Conservation (phyloP, 2,888 invertebrate genomes). For the Enchytraeus crypticus region DNA sequence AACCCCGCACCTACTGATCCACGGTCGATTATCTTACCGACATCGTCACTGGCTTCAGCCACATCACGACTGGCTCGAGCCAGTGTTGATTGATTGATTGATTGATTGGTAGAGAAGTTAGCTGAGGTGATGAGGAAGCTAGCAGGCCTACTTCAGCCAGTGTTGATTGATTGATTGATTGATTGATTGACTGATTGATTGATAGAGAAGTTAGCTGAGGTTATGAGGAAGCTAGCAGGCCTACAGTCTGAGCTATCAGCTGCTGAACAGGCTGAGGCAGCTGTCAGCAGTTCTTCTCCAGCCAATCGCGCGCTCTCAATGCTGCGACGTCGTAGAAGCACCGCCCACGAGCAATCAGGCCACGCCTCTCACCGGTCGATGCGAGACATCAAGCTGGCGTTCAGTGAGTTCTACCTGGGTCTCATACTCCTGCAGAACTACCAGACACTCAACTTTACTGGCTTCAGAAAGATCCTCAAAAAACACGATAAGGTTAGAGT, state of each 20-base stretch:
- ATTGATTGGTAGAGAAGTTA: too few species aligned
- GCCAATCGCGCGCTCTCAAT: background rate
- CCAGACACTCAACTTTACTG: slow-evolving; percentile 94
- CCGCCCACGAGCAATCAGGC: background rate
- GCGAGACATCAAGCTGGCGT: slow-evolving; percentile 89
- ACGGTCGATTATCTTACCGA: too few species aligned
- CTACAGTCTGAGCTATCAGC: slow-evolving; percentile 74
- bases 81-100: too few species aligned
- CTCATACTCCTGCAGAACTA: slow-evolving; percentile 93
- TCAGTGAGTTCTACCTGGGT: slow-evolving; percentile 95
- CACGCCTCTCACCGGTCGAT: slow-evolving; percentile 21
- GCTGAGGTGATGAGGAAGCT: too few species aligned
- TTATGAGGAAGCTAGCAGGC: slow-evolving; percentile 83
- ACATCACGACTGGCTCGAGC: too few species aligned
- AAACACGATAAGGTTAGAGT: slow-evolving; percentile 87
- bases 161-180: too few species aligned
- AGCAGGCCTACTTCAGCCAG: too few species aligned
- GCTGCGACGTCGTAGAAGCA: slow-evolving; percentile 1
- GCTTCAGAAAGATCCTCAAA: slow-evolving; percentile 96
- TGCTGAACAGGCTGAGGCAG: slow-evolving; percentile 37
- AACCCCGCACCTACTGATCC: too few species aligned
- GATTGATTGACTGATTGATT: too few species aligned
- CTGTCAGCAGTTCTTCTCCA: background rate
- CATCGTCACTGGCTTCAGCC: too few species aligned
- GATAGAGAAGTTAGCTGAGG: slow-evolving; percentile 90